Conservation (phyloP, 2,888 invertebrate species). For the Machimus rusticus region DNA sequence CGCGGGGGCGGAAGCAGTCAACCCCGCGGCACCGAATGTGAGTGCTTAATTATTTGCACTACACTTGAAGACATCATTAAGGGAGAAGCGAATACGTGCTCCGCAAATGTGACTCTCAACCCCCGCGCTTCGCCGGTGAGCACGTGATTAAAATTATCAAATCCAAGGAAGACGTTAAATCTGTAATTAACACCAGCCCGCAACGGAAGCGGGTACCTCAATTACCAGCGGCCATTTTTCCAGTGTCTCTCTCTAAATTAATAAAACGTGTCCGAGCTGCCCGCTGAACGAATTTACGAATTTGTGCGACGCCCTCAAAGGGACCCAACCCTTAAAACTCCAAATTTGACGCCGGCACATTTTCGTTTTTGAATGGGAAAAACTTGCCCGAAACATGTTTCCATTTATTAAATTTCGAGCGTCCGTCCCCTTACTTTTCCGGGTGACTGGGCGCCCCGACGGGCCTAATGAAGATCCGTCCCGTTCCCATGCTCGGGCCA, state of each 20-base stretch:
- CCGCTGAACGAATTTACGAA: background rate
- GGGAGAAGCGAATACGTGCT: background rate
- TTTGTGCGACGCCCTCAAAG: slow-evolving; percentile 1
- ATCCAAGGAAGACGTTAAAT: slow-evolving; percentile 29
- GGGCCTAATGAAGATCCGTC: slow-evolving; percentile 40
- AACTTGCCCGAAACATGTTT: slow-evolving; percentile 45
- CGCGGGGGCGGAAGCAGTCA: background rate
- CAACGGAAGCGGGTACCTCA: slow-evolving; percentile 42
- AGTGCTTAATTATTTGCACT: slow-evolving; percentile 45
- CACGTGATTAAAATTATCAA: slow-evolving; percentile 45
- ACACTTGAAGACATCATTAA: slow-evolving; percentile 41
- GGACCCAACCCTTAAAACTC: slow-evolving; percentile 16
- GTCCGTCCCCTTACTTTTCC: slow-evolving; percentile 41
- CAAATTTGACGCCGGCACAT: slow-evolving; percentile 23
- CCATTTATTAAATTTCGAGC: slow-evolving; percentile 46
- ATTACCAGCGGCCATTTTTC: slow-evolving; percentile 42
- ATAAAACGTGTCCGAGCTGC: slow-evolving; percentile 44
- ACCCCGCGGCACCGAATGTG: background rate
- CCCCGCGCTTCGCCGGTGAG: background rate
- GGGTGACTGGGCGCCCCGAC: slow-evolving; percentile 37
- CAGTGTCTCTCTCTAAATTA: slow-evolving; percentile 43
- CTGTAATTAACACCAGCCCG: slow-evolving; percentile 43
- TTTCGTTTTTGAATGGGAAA: slow-evolving; percentile 34
- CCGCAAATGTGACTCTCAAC: background rate
- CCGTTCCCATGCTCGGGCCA: background rate